phyloP scores from a whole-genome alignment of 2,113 vertebrate genomes.

The Otis tarda region DNA sequence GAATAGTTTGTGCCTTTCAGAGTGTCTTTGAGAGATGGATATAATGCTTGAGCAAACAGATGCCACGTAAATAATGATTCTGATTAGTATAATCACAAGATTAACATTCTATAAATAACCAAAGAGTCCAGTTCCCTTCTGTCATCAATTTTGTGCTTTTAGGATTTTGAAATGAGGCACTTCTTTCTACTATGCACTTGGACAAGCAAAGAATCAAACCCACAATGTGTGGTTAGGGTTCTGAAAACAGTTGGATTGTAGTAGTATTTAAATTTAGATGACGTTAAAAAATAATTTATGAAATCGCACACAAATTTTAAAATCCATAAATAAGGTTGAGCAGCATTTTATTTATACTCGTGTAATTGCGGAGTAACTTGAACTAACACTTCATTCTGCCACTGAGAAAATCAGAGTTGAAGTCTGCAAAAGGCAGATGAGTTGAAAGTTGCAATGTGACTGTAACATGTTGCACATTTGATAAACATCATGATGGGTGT shows the following conservation, averaged over 20 bases:
- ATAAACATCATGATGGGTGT: conserved; percentile 27
- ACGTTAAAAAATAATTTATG: neutral
- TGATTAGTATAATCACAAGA: conserved; percentile 28
- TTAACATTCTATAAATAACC: conserved; percentile 23
- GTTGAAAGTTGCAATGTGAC: neutral
- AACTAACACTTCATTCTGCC: neutral
- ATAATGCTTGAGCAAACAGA: conserved; percentile 22
- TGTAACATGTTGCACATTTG: neutral
- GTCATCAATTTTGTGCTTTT: neutral
- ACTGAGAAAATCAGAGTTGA: neutral
- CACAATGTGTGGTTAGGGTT: neutral
- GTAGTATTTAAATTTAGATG: neutral
- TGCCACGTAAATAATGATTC: conserved; percentile 31
- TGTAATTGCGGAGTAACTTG: neutral
- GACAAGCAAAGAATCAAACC: neutral
- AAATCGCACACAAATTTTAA: neutral
- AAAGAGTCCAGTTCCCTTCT: neutral
- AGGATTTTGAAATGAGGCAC: neutral
- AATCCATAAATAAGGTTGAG: neutral
- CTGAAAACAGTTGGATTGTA: neutral
- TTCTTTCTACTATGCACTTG: neutral
- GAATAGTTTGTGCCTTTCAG: conserved; percentile 2
- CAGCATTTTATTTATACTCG: neutral
- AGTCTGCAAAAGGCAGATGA: neutral
- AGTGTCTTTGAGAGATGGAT: conserved; percentile 2